phyloP scores from a whole-genome alignment of 1,140 invertebrate species.

The Eriocheir sinensis region DNA sequence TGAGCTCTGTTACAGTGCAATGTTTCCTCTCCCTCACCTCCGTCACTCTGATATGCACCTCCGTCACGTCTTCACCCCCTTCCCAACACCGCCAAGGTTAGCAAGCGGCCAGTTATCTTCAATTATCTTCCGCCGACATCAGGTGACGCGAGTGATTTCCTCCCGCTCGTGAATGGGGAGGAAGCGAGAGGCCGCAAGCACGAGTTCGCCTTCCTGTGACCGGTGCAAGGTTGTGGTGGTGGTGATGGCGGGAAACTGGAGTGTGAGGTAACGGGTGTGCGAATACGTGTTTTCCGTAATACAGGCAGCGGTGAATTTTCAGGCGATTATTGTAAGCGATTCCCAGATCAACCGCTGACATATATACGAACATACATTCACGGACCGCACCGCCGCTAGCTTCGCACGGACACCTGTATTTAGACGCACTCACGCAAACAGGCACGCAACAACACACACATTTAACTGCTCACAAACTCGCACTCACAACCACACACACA shows the following conservation, averaged over 20 bases:
- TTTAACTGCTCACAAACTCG: background rate
- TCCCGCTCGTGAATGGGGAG: background rate
- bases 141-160: too few relatives aligned
- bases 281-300: background rate
- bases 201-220: background rate
- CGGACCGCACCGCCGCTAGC: too few relatives aligned
- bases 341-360: too few relatives aligned
- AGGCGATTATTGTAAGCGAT: background rate
- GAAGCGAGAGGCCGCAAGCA: background rate
- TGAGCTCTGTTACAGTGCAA: background rate
- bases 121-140: background rate
- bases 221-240: background rate
- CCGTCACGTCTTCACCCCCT: background rate
- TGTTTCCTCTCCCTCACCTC: background rate
- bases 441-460: too few relatives aligned
- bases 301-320: background rate
- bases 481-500: too few relatives aligned
- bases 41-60: background rate
- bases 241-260: background rate
- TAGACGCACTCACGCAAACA: too few relatives aligned
- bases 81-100: background rate
- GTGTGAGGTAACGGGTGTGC: background rate
- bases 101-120: too few relatives aligned
- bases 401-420: too few relatives aligned
- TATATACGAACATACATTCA: too few relatives aligned